Percentiles rank a stretch among this genome's conserved stretches.
Conservation (phyloP, 2,888 invertebrate genomes). For the Fragum whitleyi region DNA sequence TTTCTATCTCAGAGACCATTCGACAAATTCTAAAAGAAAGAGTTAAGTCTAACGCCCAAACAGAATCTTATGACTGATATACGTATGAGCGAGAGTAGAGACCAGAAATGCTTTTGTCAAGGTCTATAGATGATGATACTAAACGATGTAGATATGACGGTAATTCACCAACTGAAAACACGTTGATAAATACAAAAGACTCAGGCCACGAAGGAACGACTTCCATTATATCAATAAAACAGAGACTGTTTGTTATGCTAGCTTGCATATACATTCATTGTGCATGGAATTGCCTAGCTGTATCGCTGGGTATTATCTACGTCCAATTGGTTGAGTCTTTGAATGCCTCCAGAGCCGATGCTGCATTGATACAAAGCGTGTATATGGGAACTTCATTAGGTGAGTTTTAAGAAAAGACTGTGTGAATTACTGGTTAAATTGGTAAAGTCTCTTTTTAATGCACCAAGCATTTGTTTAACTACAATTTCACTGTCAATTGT, state of each 20-base stretch:
- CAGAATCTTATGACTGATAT: neutral
- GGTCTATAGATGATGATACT: neutral
- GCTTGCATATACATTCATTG: conserved; percentile 44
- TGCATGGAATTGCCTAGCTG: conserved; percentile 26
- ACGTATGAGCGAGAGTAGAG: conserved; percentile 3
- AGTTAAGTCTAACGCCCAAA: too few relatives aligned
- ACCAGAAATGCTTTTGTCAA: neutral
- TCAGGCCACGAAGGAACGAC: too few relatives aligned
- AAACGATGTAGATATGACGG: neutral
- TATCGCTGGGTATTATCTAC: conserved; percentile 48
- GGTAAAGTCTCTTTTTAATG: too few relatives aligned
- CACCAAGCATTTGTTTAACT: too few relatives aligned
- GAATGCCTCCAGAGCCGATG: conserved; percentile 39
- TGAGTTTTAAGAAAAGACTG: too few relatives aligned
- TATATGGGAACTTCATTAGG: conserved; percentile 44
- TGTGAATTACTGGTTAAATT: too few relatives aligned
- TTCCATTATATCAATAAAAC: neutral
- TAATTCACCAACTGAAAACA: neutral
- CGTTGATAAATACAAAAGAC: neutral
- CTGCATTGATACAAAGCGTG: conserved; percentile 50
- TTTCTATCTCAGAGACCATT: too few relatives aligned
- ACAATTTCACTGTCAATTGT: too few relatives aligned
- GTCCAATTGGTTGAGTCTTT: conserved; percentile 49
- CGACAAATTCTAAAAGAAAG: too few relatives aligned
- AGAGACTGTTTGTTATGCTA: conserved; percentile 39